These are phyloP conservation scores for Apotomis capreana DNA, from an alignment of 2,888 invertebrate genomes.

Conservation along the genomic window DNA sequence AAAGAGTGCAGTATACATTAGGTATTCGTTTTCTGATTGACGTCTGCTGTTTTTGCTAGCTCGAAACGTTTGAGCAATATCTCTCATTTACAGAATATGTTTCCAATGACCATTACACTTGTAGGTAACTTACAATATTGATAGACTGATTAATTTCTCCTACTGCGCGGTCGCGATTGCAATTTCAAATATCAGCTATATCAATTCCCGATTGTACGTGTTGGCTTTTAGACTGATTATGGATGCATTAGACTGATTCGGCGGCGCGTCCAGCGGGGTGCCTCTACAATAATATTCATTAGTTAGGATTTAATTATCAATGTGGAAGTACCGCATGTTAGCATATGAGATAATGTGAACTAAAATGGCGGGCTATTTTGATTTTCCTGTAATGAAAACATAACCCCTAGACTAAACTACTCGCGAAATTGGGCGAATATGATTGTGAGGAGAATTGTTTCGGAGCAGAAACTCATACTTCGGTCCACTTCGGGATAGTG, in stretches of 20 bases:
- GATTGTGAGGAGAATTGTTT: too few species aligned
- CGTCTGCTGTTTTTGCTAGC: too few species aligned
- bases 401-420: too few species aligned
- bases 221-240: constrained; percentile 37
- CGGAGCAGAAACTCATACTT: too few species aligned
- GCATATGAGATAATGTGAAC: neutral
- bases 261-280: neutral
- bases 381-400: too few species aligned
- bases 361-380: too few species aligned
- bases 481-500: too few species aligned
- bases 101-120: neutral
- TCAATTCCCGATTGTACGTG: constrained; percentile 33
- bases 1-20: too few species aligned
- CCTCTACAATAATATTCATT: constrained; percentile 16
- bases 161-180: constrained; percentile 26
- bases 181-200: constrained; percentile 37
- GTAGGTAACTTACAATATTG: neutral
- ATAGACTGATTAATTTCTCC: neutral
- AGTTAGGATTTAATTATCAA: neutral
- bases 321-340: neutral
- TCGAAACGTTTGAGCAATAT: too few species aligned
- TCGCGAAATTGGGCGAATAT: too few species aligned
- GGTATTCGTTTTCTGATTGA: too few species aligned
- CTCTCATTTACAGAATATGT: too few species aligned
- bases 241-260: constrained; percentile 35